Percentiles rank a stretch among this genome's conserved stretches.
These are phyloP conservation scores for Sebastes fasciatus DNA, from an alignment of 2,113 vertebrate species.

Conservation along the genomic window DNA sequence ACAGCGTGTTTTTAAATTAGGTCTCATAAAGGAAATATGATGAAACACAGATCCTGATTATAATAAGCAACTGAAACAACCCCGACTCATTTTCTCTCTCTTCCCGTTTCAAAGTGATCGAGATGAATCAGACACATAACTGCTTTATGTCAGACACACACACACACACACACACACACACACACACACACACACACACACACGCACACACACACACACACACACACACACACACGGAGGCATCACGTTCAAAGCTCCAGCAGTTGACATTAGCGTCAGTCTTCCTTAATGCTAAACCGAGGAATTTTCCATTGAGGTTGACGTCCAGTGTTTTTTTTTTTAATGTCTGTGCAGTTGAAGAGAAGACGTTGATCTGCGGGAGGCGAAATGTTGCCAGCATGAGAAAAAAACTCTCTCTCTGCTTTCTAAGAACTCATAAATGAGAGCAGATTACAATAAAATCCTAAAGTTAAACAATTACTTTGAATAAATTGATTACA, in stretches of 20 bases:
- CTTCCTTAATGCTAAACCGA: constrained; percentile 64
- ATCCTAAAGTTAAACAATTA: background rate
- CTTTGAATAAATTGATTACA: background rate
- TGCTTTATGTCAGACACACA: constrained; percentile 54
- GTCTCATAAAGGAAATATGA: constrained; percentile 46
- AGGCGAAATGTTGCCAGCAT: background rate
- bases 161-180: constrained; percentile 40
- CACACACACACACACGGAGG: constrained; percentile 28
- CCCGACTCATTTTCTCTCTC: constrained; percentile 46
- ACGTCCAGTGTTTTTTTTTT: constrained; percentile 38
- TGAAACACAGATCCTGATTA: constrained; percentile 51
- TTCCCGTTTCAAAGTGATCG: constrained; percentile 28
- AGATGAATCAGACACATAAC: constrained; percentile 61
- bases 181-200: constrained; percentile 24
- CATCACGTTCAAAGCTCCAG: constrained; percentile 48
- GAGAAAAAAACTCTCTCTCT: constrained; percentile 1
- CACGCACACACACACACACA: constrained; percentile 38
- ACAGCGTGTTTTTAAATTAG: constrained; percentile 13
- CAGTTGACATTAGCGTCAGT: constrained; percentile 79
- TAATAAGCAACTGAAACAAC: constrained; percentile 18
- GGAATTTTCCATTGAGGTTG: constrained; percentile 77
- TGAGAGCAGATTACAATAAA: background rate
- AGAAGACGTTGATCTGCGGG: background rate
- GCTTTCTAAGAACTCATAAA: background rate
- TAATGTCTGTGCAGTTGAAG: constrained; percentile 14